Base-by-base conservation (phyloP, 1,140 invertebrate genomes). In the Onthophagus taurus region DNA sequence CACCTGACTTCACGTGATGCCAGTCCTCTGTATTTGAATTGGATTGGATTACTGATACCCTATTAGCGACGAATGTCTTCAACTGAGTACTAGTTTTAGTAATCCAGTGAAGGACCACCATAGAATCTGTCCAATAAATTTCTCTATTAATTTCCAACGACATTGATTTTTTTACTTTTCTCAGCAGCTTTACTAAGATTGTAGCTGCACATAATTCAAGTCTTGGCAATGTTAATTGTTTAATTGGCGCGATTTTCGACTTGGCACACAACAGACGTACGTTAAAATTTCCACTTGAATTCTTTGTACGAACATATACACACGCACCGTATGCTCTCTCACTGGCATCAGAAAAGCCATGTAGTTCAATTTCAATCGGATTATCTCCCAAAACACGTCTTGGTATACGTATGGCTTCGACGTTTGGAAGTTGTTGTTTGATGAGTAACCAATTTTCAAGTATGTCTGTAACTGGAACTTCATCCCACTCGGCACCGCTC, bases 401-500 rank as follows among this genome's bases (percentile, higher is more conserved):
- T 13, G 3, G 31, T 13, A 31, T 31, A 6, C 3, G 1, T 31
- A 31, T 9, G 7, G 7, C n/a, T 1, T 31, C 12, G 6, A 31
- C 6, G 7, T 9, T 5, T 31, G 12, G 6, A 13, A 31, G 16
- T 1, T 12, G n/a, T 31, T 31, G n/a, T n/a, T 16, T 5, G 16
- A 1, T 12, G 31, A 16, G 12, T 31, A 9, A 9, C 7, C 31
- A 31, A 16, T n/a, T 29, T 8, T 7, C n/a, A 7, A 8, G 24
- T 29, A 29, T 29, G 7, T 7, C n/a, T 7, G 56, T 51, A n/a
- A 67, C 47, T 16, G 47, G 34, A 17, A 47, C 31, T 19, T 59
- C 52, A 45, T 70, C 65, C 64, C 65, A 71, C 26, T 52, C 56
- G 8, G 61, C 4, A 11, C 55, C 50, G 18, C 18, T 14, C 38